Base-by-base conservation (phyloP, 1,140 invertebrate genomes). In the Calosoma granatense region DNA sequence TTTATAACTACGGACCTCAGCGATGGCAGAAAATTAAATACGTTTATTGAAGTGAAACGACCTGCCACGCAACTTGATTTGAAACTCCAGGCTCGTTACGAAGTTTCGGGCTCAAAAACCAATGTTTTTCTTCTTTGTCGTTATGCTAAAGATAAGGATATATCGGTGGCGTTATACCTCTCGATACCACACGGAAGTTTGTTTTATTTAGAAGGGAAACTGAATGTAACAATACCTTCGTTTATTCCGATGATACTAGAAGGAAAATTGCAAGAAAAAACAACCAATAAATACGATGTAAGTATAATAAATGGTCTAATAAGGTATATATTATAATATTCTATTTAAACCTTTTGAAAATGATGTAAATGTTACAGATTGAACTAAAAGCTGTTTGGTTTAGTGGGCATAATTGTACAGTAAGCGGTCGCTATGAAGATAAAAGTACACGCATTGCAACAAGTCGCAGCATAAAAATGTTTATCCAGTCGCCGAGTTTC, bases 371-470 rank as follows among this genome's bases (percentile, higher is more conserved):
- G 47, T 58, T 63, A 19, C 60, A 85, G 74, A 66, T 88, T 2
- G 82, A 86, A 41, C 74, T 87, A 22, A 73, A 78, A 2, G 86
- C 85, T 0, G 78, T 82, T 0, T 90, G 87, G 87, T 90, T 91
- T 64, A 88, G 84, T 56, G 86, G 86, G 1, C 82, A 87, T 54
- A 86, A 83, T 39, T 74, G 86, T 21, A 79, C 79, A 2, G 72
- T 82, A 0, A 78, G 79, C 41, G 87, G 85, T 1, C 75, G 80
- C 3, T 91, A 89, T 63, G 78, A 82, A 53, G 86, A 90, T 65
- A 78, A 77, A 61, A 87, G 84, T 0, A 80, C 78, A 2, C 70
- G 75, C 0, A 74, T 78, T 4, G 67, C 81, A 54, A 76, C 78
- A 0, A 80, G 80, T 57, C 81, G 87, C 56, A 78, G 78, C 17